phyloP scores from a whole-genome alignment of 2,797 vertebrate species.

The Buceros bicornis region DNA sequence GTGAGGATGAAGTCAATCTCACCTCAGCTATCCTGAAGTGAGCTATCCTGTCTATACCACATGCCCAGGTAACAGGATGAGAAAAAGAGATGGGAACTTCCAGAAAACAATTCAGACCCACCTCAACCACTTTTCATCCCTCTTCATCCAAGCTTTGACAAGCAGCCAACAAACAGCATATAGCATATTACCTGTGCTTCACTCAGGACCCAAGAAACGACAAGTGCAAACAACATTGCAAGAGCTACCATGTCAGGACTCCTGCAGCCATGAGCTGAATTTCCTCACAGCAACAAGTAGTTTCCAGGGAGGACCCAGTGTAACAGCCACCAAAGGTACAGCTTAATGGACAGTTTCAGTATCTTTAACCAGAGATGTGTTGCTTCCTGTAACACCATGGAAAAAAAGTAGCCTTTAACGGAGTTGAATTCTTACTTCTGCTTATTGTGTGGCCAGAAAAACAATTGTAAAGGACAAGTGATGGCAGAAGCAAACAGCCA shows the following conservation, averaged over 20 bases:
- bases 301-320: neutral
- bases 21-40: neutral
- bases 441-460: neutral
- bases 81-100: neutral
- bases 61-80: fast-evolving
- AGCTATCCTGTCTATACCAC: neutral
- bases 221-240: neutral
- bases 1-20: neutral
- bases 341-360: neutral
- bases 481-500: neutral
- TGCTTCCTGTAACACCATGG: neutral
- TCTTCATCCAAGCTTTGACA: neutral
- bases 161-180: neutral
- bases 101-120: neutral
- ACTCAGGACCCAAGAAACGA: neutral
- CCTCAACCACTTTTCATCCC: neutral
- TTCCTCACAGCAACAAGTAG: neutral
- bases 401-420: neutral
- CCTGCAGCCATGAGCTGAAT: neutral
- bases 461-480: neutral
- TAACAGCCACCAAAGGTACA: neutral
- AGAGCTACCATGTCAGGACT: neutral
- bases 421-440: neutral
- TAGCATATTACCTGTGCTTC: neutral
- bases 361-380: neutral